Percentiles rank a stretch among this genome's conserved stretches.
Conservation (phyloP, 2,797 vertebrate genomes). For the Garrulus glandarius region DNA sequence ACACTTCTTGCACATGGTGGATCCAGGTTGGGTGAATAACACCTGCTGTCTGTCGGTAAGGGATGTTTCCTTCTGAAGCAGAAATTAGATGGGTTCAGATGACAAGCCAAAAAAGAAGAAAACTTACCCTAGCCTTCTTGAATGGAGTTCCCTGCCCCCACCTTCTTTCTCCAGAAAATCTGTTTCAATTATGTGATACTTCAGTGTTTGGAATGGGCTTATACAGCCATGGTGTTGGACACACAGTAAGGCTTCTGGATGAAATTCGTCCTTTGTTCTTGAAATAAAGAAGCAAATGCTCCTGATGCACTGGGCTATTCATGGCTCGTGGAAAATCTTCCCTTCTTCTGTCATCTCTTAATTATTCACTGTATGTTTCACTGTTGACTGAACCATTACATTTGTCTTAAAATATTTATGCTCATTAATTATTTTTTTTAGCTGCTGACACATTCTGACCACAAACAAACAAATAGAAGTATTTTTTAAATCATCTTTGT, state of each 20-base stretch:
- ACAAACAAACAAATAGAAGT: not conserved
- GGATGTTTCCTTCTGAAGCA: not conserved
- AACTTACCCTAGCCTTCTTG: not conserved
- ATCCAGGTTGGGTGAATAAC: not conserved
- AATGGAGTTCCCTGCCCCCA: fast-evolving
- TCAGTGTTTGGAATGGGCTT: not conserved
- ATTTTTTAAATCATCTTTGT: not conserved
- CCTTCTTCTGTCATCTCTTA: not conserved
- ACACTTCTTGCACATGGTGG: not conserved
- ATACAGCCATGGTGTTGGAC: not conserved
- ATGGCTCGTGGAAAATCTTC: not conserved
- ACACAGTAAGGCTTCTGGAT: not conserved
- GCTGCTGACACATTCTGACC: not conserved
- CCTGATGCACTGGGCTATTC: not conserved
- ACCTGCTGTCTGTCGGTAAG: not conserved
- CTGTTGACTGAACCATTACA: not conserved
- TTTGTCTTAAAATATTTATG: not conserved
- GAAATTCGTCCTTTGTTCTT: not conserved
- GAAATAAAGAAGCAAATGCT: not conserved
- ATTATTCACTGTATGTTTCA: not conserved
- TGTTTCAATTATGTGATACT: fast-evolving
- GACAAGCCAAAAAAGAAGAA: not conserved
- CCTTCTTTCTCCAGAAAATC: not conserved
- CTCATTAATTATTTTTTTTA: not conserved
- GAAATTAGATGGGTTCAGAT: not conserved